Conservation (phyloP, 2,888 invertebrate genomes). For the Drosophila kambysellisi region DNA sequence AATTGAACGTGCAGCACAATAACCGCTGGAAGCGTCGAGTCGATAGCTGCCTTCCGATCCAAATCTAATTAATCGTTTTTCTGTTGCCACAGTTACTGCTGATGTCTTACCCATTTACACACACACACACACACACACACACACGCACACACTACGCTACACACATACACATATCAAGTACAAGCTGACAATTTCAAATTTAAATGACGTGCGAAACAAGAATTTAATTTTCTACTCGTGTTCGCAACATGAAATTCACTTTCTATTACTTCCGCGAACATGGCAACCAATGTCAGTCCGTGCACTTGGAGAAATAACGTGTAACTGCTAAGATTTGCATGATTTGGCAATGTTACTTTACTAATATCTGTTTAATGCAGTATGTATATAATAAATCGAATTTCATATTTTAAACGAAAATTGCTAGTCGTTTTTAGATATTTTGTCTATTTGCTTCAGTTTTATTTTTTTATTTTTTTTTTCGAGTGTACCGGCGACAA, state of each 20-base stretch:
- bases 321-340: not conserved
- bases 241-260: constrained; percentile 48
- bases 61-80: constrained; percentile 82
- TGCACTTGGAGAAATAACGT: constrained; percentile 31
- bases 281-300: constrained; percentile 50
- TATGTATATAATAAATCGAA: not conserved
- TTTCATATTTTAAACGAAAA: not conserved
- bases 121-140: constrained; percentile 28
- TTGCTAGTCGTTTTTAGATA: not conserved
- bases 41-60: constrained; percentile 33
- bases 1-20: constrained; percentile 41
- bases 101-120: constrained; percentile 42
- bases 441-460: not conserved
- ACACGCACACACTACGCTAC: constrained; percentile 3
- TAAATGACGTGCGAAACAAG: constrained; percentile 83
- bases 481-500: constrained; percentile 21
- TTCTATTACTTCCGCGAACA: constrained; percentile 40
- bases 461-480: too few relatives aligned
- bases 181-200: constrained; percentile 77
- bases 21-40: constrained; percentile 34
- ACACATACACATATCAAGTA: constrained; percentile 18
- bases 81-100: constrained; percentile 65
- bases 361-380: not conserved
- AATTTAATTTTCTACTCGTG: constrained; percentile 82
- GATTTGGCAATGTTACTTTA: not conserved